Evolutionary conservation across 2,888 invertebrate species (phyloP).

Genomic region (Platerodrilus igneus): DNA sequence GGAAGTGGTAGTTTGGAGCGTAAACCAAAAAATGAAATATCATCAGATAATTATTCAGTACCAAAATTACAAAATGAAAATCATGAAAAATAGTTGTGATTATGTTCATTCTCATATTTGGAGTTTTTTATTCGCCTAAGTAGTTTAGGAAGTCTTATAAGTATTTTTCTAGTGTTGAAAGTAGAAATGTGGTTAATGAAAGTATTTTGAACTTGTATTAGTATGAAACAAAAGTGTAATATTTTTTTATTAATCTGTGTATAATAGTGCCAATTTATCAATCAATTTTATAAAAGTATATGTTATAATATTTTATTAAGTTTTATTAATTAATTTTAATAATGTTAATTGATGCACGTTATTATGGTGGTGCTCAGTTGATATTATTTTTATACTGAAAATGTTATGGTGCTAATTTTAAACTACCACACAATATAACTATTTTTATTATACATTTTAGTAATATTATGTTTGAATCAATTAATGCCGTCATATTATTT

Average conservation of each 20-base stretch:
- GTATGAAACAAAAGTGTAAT: slow-evolving; percentile 18
- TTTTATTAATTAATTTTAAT: too few relatives aligned
- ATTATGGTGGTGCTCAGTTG: too few relatives aligned
- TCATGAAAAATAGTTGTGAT: too few relatives aligned
- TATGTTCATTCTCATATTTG: too few relatives aligned
- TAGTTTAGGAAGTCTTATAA: too few relatives aligned
- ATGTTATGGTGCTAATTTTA: slow-evolving; percentile 12
- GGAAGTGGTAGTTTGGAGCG: slow-evolving; percentile 32
- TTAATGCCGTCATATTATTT: not conserved
- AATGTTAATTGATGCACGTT: too few relatives aligned
- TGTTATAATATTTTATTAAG: too few relatives aligned
- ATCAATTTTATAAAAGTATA: too few relatives aligned
- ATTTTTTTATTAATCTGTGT: slow-evolving; percentile 19
- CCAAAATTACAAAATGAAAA: slow-evolving; percentile 41
- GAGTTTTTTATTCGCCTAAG: too few relatives aligned
- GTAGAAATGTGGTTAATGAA: slow-evolving; percentile 23
- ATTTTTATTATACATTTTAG: not conserved
- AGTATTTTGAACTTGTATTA: slow-evolving; percentile 25
- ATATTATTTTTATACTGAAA: slow-evolving; percentile 4
- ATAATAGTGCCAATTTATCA: slow-evolving; percentile 16
- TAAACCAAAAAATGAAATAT: slow-evolving; percentile 25
- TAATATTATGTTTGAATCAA: not conserved
- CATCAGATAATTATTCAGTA: slow-evolving; percentile 45
- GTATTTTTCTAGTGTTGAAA: too few relatives aligned
- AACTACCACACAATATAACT: slow-evolving; percentile 5